These are phyloP conservation scores for Scomber colias DNA, from an alignment of 2,113 vertebrate genomes.

Conservation along the genomic window DNA sequence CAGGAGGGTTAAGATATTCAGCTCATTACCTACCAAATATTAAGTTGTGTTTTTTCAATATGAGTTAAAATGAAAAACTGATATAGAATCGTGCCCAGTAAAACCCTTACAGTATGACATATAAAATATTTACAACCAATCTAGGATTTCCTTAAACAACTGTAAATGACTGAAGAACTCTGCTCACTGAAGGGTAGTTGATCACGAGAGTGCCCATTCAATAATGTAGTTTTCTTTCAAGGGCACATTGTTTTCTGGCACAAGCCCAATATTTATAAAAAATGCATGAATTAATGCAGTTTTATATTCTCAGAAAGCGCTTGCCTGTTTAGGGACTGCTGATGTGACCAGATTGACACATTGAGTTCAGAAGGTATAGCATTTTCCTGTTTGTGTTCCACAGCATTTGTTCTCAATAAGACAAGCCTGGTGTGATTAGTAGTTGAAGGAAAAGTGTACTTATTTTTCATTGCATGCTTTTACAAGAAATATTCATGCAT, in stretches of 20 bases:
- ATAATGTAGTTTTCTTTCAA: slow-evolving; percentile 17
- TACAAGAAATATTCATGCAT: too few relatives aligned
- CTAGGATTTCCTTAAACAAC: slow-evolving; percentile 9
- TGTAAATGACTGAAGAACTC: slow-evolving; percentile 27
- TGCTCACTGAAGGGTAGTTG: slow-evolving; percentile 22
- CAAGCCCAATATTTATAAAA: not conserved
- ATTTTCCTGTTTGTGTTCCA: not conserved
- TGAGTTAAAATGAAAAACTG: not conserved
- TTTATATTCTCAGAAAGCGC: not conserved
- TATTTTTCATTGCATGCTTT: too few relatives aligned
- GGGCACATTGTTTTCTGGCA: slow-evolving; percentile 5
- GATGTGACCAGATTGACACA: too few relatives aligned
- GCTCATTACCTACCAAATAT: slow-evolving; percentile 3
- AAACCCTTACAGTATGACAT: not conserved
- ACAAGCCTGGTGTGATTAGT: not conserved
- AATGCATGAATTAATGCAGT: not conserved
- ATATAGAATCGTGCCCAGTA: not conserved
- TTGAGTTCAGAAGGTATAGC: too few relatives aligned
- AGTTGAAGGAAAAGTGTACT: not conserved
- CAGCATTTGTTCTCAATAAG: not conserved
- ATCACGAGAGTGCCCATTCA: slow-evolving; percentile 17
- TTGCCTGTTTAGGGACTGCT: too few relatives aligned
- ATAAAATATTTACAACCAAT: slow-evolving; percentile 6
- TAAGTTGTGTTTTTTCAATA: not conserved
- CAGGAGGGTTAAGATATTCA: not conserved